Evolutionary conservation across 2,797 vertebrate species (phyloP), one percentile per base, ranked within the genome.

Genomic region (Toxotes lorentzi): DNA sequence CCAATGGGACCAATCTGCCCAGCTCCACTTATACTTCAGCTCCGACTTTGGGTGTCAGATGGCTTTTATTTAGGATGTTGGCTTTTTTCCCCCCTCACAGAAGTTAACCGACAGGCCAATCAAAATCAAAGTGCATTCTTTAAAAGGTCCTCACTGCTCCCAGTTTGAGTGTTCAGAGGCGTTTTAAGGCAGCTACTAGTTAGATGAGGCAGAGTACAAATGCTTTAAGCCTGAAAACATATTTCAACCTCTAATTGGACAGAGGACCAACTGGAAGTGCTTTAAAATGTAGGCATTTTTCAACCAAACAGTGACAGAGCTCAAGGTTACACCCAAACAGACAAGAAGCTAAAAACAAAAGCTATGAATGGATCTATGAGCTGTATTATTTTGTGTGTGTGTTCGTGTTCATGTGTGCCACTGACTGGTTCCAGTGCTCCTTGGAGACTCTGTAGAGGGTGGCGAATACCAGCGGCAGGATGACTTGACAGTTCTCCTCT

Each of bases 361-460:
- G 19, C 32, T 13, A 16, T 30, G 27, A 58, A 35, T 27, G 45
- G 35, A 63, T 14, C 21, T 35, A 7, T 21, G 45, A 27, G 6
- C 27, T 54, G 32, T 34, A 13, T 34, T 35, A 0, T 5, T 73
- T 16, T 38, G 58, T 48, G 43, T 48, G 43, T 54, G 61, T 23
- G 47, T 57, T 9, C 56, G 64, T 58, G 73, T 43, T 45, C 1
- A 0, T 69, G 27, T 47, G 63, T 60, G 79, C 19, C 72, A 95
- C 97, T 96, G 81, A 98, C 97, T 97, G 97, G 91, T 98, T 98
- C 97, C 97, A 98, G 94, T 98, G 97, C 91, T 98, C 97, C 93
- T 97, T 98, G 89, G 97, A 98, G 87, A 98, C 96, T 89, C 96
- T 96, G 94, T 97, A 98, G 85, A 98, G 96, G 38, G 96, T 98